phyloP scores from a whole-genome alignment of 2,888 invertebrate species.

The Tenthredo notha region DNA sequence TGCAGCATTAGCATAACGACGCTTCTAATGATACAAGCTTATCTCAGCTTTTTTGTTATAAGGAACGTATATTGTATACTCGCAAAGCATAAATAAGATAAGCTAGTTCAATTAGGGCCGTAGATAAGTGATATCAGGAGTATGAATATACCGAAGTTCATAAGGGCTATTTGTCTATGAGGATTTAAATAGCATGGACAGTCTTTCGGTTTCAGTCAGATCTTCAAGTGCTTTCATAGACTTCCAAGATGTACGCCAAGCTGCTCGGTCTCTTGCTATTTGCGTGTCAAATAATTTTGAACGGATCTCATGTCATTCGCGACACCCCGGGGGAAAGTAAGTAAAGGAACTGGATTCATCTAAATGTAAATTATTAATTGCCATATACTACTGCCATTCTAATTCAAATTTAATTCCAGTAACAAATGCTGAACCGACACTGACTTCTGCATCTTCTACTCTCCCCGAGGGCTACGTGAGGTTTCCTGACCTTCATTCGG shows the following conservation, averaged over 20 bases:
- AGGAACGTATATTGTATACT: too few species aligned
- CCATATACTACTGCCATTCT: not conserved
- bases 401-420: not conserved
- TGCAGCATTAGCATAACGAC: too few species aligned
- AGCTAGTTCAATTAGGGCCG: not conserved
- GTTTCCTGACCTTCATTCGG: not conserved
- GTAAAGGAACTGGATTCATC: not conserved
- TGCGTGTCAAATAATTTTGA: not conserved
- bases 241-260: not conserved
- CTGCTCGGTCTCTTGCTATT: not conserved
- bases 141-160: not conserved
- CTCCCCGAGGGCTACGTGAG: slow-evolving; percentile 11
- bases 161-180: not conserved
- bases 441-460: not conserved
- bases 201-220: not conserved
- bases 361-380: not conserved
- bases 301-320: not conserved
- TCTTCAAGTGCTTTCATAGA: not conserved
- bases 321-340: not conserved
- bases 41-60: too few species aligned
- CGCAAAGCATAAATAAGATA: not conserved
- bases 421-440: too few species aligned
- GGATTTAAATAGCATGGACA: not conserved
- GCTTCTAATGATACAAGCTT: too few species aligned
- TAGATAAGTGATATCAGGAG: not conserved